A percentile compares a stretch with the other conserved stretches of the same genome.
Evolutionary conservation across 2,113 vertebrate species (phyloP).

Genomic region (Xiphophorus hellerii): DNA sequence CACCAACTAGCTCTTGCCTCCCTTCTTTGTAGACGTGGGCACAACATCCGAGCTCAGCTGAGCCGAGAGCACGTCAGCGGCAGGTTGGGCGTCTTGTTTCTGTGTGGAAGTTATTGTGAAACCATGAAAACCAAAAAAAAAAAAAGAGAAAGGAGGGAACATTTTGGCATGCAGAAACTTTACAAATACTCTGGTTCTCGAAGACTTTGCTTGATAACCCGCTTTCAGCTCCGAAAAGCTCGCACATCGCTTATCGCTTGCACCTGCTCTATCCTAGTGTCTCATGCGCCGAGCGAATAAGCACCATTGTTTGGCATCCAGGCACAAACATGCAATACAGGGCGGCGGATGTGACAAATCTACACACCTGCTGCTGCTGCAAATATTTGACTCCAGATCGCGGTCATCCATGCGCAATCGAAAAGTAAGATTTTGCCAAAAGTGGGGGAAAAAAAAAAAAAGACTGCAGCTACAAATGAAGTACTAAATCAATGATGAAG

Average conservation of each 20-base stretch:
- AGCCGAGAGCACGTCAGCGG: conserved; percentile 38
- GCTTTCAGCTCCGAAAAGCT: background rate
- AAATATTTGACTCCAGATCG: too few species aligned
- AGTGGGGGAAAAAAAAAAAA: too few species aligned
- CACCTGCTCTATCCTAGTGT: background rate
- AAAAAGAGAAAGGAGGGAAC: background rate
- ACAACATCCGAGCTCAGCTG: conserved; percentile 71
- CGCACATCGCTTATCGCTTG: background rate
- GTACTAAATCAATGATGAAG: too few species aligned
- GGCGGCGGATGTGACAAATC: too few species aligned
- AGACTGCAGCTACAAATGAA: too few species aligned
- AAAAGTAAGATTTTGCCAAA: too few species aligned
- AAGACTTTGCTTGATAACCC: background rate
- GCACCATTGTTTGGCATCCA: background rate
- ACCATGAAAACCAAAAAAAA: background rate
- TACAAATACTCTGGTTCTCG: background rate
- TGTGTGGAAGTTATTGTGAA: background rate
- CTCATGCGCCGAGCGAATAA: background rate
- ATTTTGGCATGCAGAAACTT: background rate
- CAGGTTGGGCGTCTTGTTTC: conserved; percentile 68
- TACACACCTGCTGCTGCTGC: too few species aligned
- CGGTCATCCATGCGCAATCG: too few species aligned
- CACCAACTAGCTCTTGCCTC: conserved; percentile 73
- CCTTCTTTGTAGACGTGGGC: conserved; percentile 62
- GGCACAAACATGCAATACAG: background rate